Evolutionary conservation across 2,113 vertebrate species (phyloP).

Genomic region (zebrafish (Danio rerio)): GRCz12tu NC_133200.1:9824001-9824500

Average conservation of each 20-base stretch:
- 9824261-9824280: conserved; percentile 56
- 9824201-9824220: conserved; percentile 65
- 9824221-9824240: conserved; percentile 57
- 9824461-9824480: too few relatives aligned
- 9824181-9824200: conserved; percentile 77
- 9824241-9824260: conserved; percentile 64
- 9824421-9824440: too few relatives aligned
- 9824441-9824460: too few relatives aligned
- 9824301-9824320: conserved; percentile 44
- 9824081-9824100: conserved; percentile 70
- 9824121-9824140: conserved; percentile 71
- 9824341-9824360: conserved; percentile 16
- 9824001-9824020: conserved; percentile 69
- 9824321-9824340: conserved; percentile 51
- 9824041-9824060: conserved; percentile 77
- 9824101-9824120: conserved; percentile 65
- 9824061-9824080: conserved; percentile 78
- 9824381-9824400: neutral
- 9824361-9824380: conserved; percentile 31
- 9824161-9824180: conserved; percentile 67
- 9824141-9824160: conserved; percentile 68
- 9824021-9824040: conserved; percentile 76
- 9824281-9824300: conserved; percentile 58
- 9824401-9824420: neutral
- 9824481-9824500: too few relatives aligned